These are phyloP conservation scores for Erithacus rubecula DNA, from an alignment of 2,797 vertebrate genomes.

Conservation along the genomic window DNA sequence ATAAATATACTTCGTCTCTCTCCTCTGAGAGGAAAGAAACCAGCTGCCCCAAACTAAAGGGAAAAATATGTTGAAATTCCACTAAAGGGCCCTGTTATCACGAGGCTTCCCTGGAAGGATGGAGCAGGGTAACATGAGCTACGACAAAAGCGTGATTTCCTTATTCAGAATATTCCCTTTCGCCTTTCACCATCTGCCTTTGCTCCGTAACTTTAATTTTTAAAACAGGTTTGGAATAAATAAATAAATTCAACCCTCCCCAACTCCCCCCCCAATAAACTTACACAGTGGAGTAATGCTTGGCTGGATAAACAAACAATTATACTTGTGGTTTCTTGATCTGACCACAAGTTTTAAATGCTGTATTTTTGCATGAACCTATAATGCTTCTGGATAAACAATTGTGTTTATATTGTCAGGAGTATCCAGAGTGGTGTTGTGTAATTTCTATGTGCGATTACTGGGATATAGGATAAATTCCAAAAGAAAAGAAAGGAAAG, in stretches of 20 bases:
- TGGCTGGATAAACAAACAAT: constrained; percentile 80
- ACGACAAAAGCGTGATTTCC: constrained; percentile 49
- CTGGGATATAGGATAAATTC: constrained; percentile 67
- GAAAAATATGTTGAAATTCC: constrained; percentile 79
- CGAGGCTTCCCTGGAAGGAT: constrained; percentile 67
- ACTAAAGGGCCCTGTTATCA: constrained; percentile 75
- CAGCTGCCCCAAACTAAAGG: constrained; percentile 79
- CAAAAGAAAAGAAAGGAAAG: constrained; percentile 69
- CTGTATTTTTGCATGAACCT: constrained; percentile 78
- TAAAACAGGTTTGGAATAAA: constrained; percentile 68
- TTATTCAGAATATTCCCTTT: constrained; percentile 54
- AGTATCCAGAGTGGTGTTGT: constrained; percentile 50
- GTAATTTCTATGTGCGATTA: constrained; percentile 72
- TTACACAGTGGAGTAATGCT: constrained; percentile 68
- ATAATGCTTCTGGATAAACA: constrained; percentile 81
- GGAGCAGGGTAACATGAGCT: constrained; percentile 59
- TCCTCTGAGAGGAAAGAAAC: constrained; percentile 81
- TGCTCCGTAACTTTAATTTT: constrained; percentile 50
- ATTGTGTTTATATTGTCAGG: constrained; percentile 72
- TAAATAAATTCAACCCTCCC: constrained; percentile 36
- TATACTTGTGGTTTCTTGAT: constrained; percentile 81
- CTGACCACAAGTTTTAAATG: constrained; percentile 82
- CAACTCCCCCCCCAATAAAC: constrained; percentile 36
- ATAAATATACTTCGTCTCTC: constrained; percentile 86
- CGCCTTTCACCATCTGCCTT: constrained; percentile 56